Percentiles rank a stretch among this genome's conserved stretches.
Evolutionary conservation across 2,888 invertebrate genomes (phyloP).

Genomic region (Thymelicus acteon): DNA sequence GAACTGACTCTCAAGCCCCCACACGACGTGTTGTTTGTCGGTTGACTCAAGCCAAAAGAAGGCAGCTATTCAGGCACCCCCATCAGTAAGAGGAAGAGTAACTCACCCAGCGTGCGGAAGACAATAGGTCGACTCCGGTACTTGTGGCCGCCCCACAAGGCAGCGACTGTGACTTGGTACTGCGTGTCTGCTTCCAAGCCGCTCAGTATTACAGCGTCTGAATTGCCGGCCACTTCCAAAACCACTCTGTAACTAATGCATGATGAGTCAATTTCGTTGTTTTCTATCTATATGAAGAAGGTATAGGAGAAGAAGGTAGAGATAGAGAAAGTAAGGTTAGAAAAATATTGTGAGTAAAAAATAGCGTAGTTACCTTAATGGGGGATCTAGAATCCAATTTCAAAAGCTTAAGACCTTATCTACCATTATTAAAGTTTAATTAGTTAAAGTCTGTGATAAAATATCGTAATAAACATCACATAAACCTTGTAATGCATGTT

Average conservation of each 20-base stretch:
- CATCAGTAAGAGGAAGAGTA: neutral
- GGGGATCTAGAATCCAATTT: too few species aligned
- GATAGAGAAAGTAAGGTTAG: slow-evolving; percentile 21
- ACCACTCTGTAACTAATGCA: slow-evolving; percentile 96
- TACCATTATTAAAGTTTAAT: too few species aligned
- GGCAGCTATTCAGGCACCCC: too few species aligned
- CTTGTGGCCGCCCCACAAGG: slow-evolving; percentile 92
- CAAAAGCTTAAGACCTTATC: too few species aligned
- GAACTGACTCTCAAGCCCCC: too few species aligned
- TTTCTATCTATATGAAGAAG: slow-evolving; percentile 63
- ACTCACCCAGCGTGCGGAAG: slow-evolving; percentile 94
- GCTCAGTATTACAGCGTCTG: slow-evolving; percentile 93
- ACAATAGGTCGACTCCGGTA: slow-evolving; percentile 94
- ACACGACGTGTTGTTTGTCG: too few species aligned
- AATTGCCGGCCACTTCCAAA: slow-evolving; percentile 94
- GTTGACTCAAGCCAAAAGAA: too few species aligned
- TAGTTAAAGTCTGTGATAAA: too few species aligned
- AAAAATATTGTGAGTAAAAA: too few species aligned
- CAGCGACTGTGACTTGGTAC: slow-evolving; percentile 94
- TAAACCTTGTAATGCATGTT: too few species aligned
- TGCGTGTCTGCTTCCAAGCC: slow-evolving; percentile 94
- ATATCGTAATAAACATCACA: too few species aligned
- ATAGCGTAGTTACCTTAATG: too few species aligned
- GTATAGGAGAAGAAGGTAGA: slow-evolving; percentile 56
- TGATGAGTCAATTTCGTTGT: slow-evolving; percentile 85